A percentile compares a stretch with the other conserved stretches of the same genome.
Conservation (phyloP, 1,140 invertebrate genomes). For the Aporrectodea caliginosa region DNA sequence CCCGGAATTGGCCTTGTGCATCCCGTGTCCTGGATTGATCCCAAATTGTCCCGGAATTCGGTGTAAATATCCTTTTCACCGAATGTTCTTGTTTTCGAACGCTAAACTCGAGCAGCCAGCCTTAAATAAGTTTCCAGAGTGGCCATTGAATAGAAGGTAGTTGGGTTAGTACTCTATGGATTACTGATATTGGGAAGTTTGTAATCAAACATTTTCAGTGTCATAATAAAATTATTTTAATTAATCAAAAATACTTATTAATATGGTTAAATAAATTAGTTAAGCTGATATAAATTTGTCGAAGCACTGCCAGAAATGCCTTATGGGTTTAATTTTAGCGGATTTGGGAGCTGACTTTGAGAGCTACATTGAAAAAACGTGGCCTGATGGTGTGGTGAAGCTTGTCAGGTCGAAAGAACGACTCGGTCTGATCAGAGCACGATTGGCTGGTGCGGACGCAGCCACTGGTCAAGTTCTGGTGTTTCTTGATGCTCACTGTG, state of each 20-base stretch:
- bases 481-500: conserved; percentile 95
- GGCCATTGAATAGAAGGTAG: too few species aligned
- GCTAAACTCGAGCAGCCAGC: too few species aligned
- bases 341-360: conserved; percentile 79
- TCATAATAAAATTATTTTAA: neutral
- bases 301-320: neutral
- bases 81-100: too few species aligned
- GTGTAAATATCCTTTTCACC: neutral
- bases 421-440: conserved; percentile 88
- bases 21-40: too few species aligned
- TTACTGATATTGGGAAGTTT: neutral
- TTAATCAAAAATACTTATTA: neutral
- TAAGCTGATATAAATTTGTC: too few species aligned
- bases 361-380: conserved; percentile 64
- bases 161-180: too few species aligned
- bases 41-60: too few species aligned
- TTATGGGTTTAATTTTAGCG: conserved; percentile 59
- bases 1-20: too few species aligned
- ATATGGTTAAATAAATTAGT: neutral
- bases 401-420: conserved; percentile 66
- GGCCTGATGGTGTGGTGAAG: conserved; percentile 51
- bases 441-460: conserved; percentile 81
- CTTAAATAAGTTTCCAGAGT: too few species aligned
- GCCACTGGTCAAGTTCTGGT: conserved; percentile 87
- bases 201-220: neutral